phyloP scores from a whole-genome alignment of 1,140 invertebrate genomes.

The Drosophila tani region DNA sequence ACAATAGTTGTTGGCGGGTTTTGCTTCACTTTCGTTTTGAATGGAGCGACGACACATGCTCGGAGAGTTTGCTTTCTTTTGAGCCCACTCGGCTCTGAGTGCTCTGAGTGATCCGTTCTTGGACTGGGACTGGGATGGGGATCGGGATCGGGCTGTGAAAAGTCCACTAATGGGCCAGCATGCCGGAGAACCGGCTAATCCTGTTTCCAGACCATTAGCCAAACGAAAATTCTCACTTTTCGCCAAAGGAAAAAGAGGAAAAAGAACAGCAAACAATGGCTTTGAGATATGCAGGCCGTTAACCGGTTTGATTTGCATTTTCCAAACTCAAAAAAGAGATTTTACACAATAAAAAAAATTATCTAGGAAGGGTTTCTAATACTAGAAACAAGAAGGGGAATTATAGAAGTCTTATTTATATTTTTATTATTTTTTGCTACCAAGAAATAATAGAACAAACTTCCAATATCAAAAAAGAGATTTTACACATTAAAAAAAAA shows the following conservation, averaged over 20 bases:
- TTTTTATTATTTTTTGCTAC: too few relatives aligned
- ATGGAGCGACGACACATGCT: slow-evolving; percentile 4
- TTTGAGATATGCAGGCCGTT: slow-evolving; percentile 36
- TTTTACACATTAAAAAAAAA: too few relatives aligned
- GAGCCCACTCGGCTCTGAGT: slow-evolving; percentile 15
- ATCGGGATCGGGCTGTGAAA: slow-evolving; percentile 18
- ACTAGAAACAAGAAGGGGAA: too few relatives aligned
- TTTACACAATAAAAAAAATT: not conserved
- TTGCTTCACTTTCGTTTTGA: slow-evolving; percentile 64
- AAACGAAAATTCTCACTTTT: slow-evolving; percentile 78
- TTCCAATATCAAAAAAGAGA: too few relatives aligned
- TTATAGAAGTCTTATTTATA: too few relatives aligned
- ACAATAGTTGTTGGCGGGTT: slow-evolving; percentile 22
- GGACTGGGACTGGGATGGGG: slow-evolving; percentile 7
- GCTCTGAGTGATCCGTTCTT: slow-evolving; percentile 40
- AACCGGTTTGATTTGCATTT: slow-evolving; percentile 65
- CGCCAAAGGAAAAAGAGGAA: slow-evolving; percentile 47
- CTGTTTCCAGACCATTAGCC: slow-evolving; percentile 59
- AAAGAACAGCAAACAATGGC: slow-evolving; percentile 33
- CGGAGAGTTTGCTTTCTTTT: slow-evolving; percentile 60
- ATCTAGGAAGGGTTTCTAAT: too few relatives aligned
- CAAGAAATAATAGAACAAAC: too few relatives aligned
- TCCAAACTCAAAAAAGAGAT: not conserved
- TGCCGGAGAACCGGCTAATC: slow-evolving; percentile 67
- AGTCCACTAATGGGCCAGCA: slow-evolving; percentile 43